Evolutionary conservation across 2,888 invertebrate genomes (phyloP), one percentile per base, ranked within the genome.

Genomic region (Tetheella fluctuosa): DNA sequence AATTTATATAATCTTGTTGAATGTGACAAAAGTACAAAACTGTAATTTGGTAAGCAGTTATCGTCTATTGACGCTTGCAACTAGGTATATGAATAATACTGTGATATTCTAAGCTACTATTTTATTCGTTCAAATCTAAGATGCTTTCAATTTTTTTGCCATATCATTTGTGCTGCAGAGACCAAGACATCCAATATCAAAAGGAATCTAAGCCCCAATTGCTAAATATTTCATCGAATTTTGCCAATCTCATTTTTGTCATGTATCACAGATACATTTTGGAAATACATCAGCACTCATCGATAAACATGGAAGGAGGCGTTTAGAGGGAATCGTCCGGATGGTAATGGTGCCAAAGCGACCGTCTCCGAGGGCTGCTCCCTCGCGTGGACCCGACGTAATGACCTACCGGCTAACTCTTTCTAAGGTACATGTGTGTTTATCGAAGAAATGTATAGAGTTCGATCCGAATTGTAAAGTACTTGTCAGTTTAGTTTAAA

Each of bases 401-500:
- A 79, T 80, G 78, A 79, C 73, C 74, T 67, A 65, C 76, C 68
- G 63, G 65, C 73, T 71, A 79, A 79, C 77, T 76, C 80, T 79
- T 77, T 74, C 65, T 58, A 20, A 62, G 57, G 60, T 63, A n/a
- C n/a, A 68, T 67, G 64, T 37, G 37, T 60, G 42, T 28, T 25
- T 17, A 54, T 54, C 23, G 23, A 7, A 52, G 42, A 69, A 28
- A 15, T 20, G 23, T 65, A 71, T 65, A 70, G 80, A 79, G 81
- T 4, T 20, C 65, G 81, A 23, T 25, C 17, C 30, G 52, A 42
- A 56, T 23, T 30, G 28, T 39, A 54, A 42, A 15, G 25, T n/a
- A 30, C 28, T 34, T 4, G 25, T n/a, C n/a, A n/a, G n/a, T n/a
- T n/a, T n/a, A n/a, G n/a, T n/a, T n/a, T n/a, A n/a, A n/a, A n/a